Evolutionary conservation across 1,140 invertebrate species (phyloP), one percentile per base, ranked within the genome.

Genomic region (Apocrypta bakeri): DNA sequence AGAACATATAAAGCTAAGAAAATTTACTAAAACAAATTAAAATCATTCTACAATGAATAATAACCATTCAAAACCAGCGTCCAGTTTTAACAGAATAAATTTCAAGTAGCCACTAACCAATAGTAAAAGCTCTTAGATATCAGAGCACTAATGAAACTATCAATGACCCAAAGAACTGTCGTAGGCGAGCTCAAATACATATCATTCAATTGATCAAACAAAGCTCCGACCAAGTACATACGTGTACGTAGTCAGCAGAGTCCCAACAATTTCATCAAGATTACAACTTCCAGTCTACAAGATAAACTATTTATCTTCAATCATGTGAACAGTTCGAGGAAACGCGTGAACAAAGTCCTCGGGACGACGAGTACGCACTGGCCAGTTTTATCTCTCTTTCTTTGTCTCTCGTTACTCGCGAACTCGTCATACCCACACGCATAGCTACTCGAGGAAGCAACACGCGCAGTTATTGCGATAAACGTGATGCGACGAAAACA

Each of bases 311-410:
- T 76, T 76, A 76, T 76, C 74, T 24, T 17, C 40, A 33, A 64
- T 76, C 56, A 76, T 63, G 74, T 29, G 31, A 63, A 3, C 21
- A 4, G 11, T 25, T 37, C 29, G 61, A 37, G 77, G 82, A 84
- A 78, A 37, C 69, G 31, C 76, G n/a, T 42, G 64, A 78, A 33
- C 42, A 77, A 33, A 82, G 64, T 74, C 33, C 69, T 72, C 33
- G 33, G 14, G 17, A 66, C 63, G 63, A 56, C 48, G 7, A 56
- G 17, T 21, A n/a, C 48, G n/a, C 21, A 48, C 48, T 56, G 48
- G 48, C 17, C 17, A 21, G 17, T 56, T n/a, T 56, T 56, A 56
- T 56, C 48, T 56, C 21, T 56, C 48, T 56, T 6, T 56, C 48
- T 56, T 17, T 42, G 11, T 42, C 37, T 37, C 37, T 37, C 37